These are phyloP conservation scores for Eubasilissa regina DNA, from an alignment of 1,140 invertebrate species.

Conservation along the genomic window DNA sequence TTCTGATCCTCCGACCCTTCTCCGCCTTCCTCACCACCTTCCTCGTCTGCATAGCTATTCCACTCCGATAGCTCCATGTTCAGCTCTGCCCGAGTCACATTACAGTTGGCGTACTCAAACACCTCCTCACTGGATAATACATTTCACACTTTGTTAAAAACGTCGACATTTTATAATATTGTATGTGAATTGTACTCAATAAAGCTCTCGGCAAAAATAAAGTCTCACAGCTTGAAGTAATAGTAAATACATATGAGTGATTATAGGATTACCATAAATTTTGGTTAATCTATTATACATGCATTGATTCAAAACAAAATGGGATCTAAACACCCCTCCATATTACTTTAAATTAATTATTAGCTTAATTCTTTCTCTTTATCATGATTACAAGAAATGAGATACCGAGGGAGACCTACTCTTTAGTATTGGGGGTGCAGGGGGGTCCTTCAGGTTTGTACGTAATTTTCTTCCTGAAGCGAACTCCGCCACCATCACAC, in stretches of 20 bases:
- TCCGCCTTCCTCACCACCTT: not conserved
- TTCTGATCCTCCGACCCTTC: not conserved
- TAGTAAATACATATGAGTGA: not conserved
- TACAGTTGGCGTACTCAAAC: conserved; percentile 59
- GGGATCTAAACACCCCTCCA: no score
- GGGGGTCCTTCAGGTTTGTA: conserved; percentile 56
- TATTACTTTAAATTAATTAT: no score
- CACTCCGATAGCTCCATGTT: conserved; percentile 55
- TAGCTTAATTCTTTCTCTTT: no score
- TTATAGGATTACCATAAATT: no score
- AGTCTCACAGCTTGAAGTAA: not conserved
- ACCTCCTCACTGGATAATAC: conserved; percentile 55
- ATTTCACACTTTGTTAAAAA: not conserved
- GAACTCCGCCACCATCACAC: conserved; percentile 66
- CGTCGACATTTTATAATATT: not conserved
- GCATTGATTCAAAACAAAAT: no score
- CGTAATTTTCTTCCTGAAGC: conserved; percentile 53
- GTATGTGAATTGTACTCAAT: no score
- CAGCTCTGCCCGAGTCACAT: conserved; percentile 50
- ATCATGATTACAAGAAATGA: no score
- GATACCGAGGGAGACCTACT: conserved; percentile 27
- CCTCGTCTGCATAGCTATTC: conserved; percentile 46
- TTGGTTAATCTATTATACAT: no score
- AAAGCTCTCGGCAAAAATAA: no score
- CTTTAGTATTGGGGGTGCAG: conserved; percentile 37